Percentiles rank a stretch among this genome's conserved stretches.
These are phyloP conservation scores for Rhinella marina DNA, from an alignment of 2,797 vertebrate genomes.

Conservation along the genomic window DNA sequence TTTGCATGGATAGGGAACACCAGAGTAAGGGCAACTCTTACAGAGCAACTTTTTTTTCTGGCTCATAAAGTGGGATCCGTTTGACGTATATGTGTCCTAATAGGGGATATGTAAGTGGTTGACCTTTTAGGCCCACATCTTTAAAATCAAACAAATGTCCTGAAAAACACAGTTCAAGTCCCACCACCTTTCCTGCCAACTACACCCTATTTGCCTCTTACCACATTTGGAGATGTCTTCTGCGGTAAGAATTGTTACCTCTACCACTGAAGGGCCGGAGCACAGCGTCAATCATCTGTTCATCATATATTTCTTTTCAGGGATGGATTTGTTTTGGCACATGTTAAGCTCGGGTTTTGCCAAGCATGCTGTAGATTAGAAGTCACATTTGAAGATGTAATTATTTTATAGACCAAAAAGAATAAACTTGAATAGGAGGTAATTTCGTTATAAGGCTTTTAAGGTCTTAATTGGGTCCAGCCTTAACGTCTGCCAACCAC, in stretches of 20 bases:
- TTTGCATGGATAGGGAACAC: no score
- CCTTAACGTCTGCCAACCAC: constrained; percentile 32
- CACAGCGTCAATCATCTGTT: constrained; percentile 21
- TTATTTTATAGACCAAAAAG: constrained; percentile 56
- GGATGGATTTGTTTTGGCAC: constrained; percentile 43
- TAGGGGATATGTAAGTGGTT: no score
- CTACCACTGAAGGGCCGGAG: background rate
- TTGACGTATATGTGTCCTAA: no score
- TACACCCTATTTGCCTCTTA: no score
- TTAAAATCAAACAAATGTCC: no score
- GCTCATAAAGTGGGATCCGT: no score
- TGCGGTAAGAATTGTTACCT: background rate
- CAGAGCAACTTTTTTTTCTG: no score
- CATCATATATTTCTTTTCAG: constrained; percentile 27
- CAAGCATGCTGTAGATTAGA: constrained; percentile 35
- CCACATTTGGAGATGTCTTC: background rate
- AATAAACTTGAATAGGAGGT: constrained; percentile 52
- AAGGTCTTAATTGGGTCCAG: constrained; percentile 53
- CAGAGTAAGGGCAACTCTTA: no score
- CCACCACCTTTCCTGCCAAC: no score
- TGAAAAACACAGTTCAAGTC: no score
- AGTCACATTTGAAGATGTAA: constrained; percentile 51
- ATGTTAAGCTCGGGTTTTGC: constrained; percentile 3
- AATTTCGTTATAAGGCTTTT: constrained; percentile 61
- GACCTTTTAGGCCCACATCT: no score